These are phyloP conservation scores for Dinocampus coccinellae DNA, from an alignment of 2,888 invertebrate species.

Conservation along the genomic window DNA sequence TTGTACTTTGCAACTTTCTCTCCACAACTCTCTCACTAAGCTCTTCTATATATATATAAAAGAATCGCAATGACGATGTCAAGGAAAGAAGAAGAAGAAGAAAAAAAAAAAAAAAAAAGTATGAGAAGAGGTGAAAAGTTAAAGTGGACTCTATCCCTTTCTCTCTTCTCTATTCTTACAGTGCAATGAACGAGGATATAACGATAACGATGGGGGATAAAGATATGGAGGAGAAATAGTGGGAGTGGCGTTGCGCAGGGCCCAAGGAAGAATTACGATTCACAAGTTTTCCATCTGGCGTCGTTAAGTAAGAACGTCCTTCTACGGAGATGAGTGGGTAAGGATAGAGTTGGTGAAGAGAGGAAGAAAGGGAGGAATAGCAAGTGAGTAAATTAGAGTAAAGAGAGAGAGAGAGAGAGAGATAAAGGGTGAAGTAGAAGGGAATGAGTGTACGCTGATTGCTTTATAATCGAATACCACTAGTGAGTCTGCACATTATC, in stretches of 20 bases:
- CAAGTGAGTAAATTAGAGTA: background rate
- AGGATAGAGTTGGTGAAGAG: constrained; percentile 1
- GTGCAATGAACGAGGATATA: constrained; percentile 9
- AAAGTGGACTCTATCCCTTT: constrained; percentile 9
- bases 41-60: background rate
- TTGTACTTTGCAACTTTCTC: constrained; percentile 26
- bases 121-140: constrained; percentile 18
- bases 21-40: background rate
- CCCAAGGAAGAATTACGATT: constrained; percentile 33
- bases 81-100: background rate
- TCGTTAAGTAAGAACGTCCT: constrained; percentile 55
- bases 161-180: background rate
- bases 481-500: constrained; percentile 41
- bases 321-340: constrained; percentile 32
- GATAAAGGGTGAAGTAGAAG: constrained; percentile 30
- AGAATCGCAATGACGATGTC: background rate
- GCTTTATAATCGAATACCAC: constrained; percentile 61
- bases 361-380: constrained; percentile 27
- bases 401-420: background rate
- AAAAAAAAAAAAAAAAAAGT: constrained; percentile 6
- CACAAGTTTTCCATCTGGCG: constrained; percentile 57
- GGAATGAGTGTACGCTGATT: constrained; percentile 52
- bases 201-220: background rate
- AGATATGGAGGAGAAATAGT: constrained; percentile 1
- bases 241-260: constrained; percentile 18